Conservation (phyloP, 2,113 vertebrate genomes). For the Oriolus oriolus region DNA sequence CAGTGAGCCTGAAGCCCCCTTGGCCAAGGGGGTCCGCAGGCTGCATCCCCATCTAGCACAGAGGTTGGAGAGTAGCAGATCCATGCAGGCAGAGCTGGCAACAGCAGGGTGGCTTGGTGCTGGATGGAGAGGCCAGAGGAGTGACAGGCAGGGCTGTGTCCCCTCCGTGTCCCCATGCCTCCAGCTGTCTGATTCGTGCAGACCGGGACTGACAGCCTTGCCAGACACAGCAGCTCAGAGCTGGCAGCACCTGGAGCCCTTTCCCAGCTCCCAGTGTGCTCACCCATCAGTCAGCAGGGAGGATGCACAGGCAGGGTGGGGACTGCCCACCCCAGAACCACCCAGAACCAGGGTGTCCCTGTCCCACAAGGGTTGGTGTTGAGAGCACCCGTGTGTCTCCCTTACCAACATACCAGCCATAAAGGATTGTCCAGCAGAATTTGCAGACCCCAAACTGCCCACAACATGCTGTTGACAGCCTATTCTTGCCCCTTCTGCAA, state of each 20-base stretch:
- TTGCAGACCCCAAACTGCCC: neutral
- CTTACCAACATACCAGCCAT: neutral
- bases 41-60: neutral
- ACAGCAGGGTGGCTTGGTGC: neutral
- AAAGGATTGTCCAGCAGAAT: neutral
- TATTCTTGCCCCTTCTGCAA: neutral
- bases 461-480: neutral
- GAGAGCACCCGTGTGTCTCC: accelerated
- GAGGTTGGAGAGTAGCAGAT: neutral
- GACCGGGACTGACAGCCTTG: neutral
- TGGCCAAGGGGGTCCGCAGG: neutral
- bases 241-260: neutral
- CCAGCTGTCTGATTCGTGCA: neutral
- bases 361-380: accelerated
- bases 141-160: neutral
- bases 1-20: neutral
- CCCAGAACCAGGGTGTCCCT: neutral
- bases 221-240: neutral
- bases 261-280: neutral
- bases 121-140: neutral
- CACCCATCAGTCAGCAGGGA: neutral
- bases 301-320: neutral
- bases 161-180: neutral
- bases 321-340: neutral
- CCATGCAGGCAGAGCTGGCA: neutral